A percentile compares a stretch with the other conserved stretches of the same genome.
Conservation (phyloP, 2,888 invertebrate genomes). For the Penaeus monodon region DNA sequence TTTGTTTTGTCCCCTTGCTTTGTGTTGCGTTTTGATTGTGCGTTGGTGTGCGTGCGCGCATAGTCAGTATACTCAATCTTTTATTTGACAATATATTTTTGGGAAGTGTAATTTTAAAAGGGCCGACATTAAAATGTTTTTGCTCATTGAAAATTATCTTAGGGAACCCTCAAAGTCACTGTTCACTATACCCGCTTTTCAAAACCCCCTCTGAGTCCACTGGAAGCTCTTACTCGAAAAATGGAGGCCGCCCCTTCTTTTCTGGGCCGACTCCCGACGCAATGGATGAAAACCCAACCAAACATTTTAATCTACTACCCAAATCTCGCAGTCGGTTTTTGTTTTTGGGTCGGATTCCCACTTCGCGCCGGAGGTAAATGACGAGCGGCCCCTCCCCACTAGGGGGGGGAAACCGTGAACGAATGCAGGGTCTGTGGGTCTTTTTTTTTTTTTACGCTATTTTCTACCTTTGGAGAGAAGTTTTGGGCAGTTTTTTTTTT, state of each 20-base stretch:
- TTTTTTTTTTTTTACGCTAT: background rate
- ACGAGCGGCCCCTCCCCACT: constrained; percentile 17
- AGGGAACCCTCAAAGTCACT: background rate
- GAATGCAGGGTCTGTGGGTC: no score
- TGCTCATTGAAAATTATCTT: constrained; percentile 1
- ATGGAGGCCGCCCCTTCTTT: no score
- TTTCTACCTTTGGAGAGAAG: constrained; percentile 14
- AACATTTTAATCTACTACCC: no score
- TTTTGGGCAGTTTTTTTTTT: no score
- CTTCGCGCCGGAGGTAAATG: background rate
- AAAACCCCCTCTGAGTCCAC: constrained; percentile 15
- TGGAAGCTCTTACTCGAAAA: constrained; percentile 41
- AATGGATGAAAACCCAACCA: no score
- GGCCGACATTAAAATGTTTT: constrained; percentile 15
- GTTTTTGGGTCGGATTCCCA: background rate
- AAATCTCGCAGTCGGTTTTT: no score
- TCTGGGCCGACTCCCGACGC: no score
- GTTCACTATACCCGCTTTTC: constrained; percentile 4
- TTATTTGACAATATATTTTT: no score
- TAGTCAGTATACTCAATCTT: no score
- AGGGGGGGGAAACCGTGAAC: background rate
- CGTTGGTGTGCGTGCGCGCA: no score
- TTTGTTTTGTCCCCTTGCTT: no score
- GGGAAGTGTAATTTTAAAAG: constrained; percentile 9
- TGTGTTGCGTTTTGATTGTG: no score